phyloP scores from a whole-genome alignment of 1,140 invertebrate species.

The Drosophila grimshawi region DNA sequence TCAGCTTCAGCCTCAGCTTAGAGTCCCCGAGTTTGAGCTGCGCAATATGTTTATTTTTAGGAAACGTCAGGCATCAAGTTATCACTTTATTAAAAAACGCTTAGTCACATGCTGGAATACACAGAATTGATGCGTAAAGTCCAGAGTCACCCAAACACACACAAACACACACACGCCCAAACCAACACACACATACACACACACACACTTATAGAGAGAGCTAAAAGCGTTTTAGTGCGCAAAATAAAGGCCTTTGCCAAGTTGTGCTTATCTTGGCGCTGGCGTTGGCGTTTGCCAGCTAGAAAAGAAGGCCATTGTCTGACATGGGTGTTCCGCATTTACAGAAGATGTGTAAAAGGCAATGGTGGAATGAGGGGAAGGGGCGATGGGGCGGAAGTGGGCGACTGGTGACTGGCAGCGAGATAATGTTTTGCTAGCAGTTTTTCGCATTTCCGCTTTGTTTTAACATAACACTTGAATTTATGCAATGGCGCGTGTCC shows the following conservation, averaged over 20 bases:
- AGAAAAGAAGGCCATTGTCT: conserved; percentile 33
- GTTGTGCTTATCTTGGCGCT: conserved; percentile 66
- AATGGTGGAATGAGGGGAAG: not conserved
- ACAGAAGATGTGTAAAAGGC: conserved; percentile 16
- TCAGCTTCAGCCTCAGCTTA: conserved; percentile 1
- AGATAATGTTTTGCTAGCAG: conserved; percentile 76
- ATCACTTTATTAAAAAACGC: conserved; percentile 79
- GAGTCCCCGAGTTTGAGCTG: not conserved
- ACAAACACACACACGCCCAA: conserved; percentile 35
- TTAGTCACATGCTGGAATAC: conserved; percentile 54
- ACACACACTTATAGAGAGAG: not conserved
- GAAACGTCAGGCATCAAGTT: conserved; percentile 72
- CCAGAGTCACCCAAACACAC: conserved; percentile 6
- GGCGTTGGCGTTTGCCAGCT: conserved; percentile 48
- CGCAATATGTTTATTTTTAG: conserved; percentile 70
- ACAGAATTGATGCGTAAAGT: not conserved
- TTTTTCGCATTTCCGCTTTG: conserved; percentile 78
- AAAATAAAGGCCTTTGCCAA: conserved; percentile 63
- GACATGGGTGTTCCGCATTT: conserved; percentile 47
- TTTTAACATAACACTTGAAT: conserved; percentile 82
- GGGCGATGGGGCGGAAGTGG: not conserved
- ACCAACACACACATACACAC: conserved; percentile 5
- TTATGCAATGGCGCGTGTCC: conserved; percentile 81
- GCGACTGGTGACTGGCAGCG: conserved; percentile 18
- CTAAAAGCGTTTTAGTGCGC: conserved; percentile 55